These are phyloP conservation scores for Phodopus roborovskii DNA, from an alignment of 2,113 vertebrate genomes.

Conservation along the genomic window DNA sequence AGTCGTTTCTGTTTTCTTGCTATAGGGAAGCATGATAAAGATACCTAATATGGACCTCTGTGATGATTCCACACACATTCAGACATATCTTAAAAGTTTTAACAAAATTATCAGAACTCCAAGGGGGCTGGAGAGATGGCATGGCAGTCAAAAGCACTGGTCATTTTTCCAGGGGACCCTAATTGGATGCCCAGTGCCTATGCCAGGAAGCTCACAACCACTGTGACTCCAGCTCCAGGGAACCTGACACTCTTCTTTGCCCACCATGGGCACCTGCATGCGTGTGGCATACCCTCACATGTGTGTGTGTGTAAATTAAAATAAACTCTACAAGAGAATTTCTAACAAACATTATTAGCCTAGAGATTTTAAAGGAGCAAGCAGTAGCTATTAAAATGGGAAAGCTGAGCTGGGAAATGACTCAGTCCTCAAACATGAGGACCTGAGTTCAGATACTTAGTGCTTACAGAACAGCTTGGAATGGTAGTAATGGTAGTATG, in stretches of 20 bases:
- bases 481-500: neutral
- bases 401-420: neutral
- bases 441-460: too few species aligned
- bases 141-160: neutral
- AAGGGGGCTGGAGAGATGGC: too few species aligned
- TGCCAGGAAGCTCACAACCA: neutral
- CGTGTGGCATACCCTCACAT: neutral
- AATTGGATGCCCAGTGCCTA: neutral
- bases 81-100: neutral
- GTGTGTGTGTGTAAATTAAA: neutral
- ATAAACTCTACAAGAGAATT: neutral
- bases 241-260: neutral
- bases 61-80: neutral
- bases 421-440: neutral
- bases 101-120: slow-evolving; percentile 26
- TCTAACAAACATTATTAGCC: neutral
- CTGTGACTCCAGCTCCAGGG: neutral
- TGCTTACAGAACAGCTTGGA: neutral
- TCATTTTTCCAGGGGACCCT: neutral
- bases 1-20: neutral
- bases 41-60: neutral
- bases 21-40: neutral
- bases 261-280: neutral
- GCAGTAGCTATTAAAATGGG: neutral
- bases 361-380: slow-evolving; percentile 1